Conservation (phyloP, 1,140 invertebrate genomes). For the Leguminivora glycinivorella region DNA sequence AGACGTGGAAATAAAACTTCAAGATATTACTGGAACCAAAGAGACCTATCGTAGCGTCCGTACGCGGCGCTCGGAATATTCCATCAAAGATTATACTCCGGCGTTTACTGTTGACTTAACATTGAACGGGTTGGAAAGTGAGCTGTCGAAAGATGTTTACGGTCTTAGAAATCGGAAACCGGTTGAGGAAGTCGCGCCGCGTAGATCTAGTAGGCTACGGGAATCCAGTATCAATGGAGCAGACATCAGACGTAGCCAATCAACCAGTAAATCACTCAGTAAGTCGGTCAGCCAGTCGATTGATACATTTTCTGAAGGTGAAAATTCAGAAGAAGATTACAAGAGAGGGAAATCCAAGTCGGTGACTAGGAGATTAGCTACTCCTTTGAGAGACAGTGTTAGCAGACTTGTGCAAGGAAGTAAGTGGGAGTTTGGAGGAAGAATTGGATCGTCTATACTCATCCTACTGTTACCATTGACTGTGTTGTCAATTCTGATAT, state of each 20-base stretch:
- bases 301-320: conserved; percentile 63
- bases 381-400: conserved; percentile 55
- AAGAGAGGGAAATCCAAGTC: conserved; percentile 52
- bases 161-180: conserved; percentile 52
- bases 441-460: conserved; percentile 48
- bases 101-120: conserved; percentile 43
- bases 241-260: conserved; percentile 60
- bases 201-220: conserved; percentile 56
- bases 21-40: conserved; percentile 50
- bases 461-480: conserved; percentile 57
- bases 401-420: conserved; percentile 41
- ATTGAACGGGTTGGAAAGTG: conserved; percentile 54
- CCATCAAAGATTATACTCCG: conserved; percentile 53
- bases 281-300: conserved; percentile 63
- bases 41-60: conserved; percentile 52
- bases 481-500: conserved; percentile 56
- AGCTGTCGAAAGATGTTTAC: conserved; percentile 46
- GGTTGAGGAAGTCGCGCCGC: conserved; percentile 49
- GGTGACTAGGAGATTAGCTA: conserved; percentile 60
- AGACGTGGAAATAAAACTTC: conserved; percentile 47
- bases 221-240: conserved; percentile 54
- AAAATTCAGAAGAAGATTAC: conserved; percentile 53
- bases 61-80: conserved; percentile 61
- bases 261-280: conserved; percentile 56
- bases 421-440: conserved; percentile 67